A percentile compares a stretch with the other conserved stretches of the same genome.
Evolutionary conservation across 2,888 invertebrate species (phyloP).

Genomic region (Nemotelus pantherinus): DNA sequence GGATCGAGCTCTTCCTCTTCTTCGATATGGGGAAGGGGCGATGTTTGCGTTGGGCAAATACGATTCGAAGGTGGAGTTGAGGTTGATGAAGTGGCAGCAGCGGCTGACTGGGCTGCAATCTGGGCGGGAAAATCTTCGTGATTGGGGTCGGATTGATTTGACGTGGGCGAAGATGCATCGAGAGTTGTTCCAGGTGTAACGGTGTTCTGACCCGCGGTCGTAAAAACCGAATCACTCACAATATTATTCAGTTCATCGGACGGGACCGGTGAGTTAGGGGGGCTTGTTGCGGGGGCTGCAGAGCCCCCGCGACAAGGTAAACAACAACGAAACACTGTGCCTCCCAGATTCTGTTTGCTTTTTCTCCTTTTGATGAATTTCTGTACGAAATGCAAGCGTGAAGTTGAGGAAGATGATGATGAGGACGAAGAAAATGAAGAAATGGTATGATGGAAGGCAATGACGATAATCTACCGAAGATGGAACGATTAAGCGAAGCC

Average conservation of each 20-base stretch:
- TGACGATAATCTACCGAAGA: slow-evolving; percentile 27
- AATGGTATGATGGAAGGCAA: slow-evolving; percentile 31
- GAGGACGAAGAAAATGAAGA: slow-evolving; percentile 37
- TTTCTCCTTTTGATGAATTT: slow-evolving; percentile 55
- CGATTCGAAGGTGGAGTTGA: slow-evolving; percentile 56
- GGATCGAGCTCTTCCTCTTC: slow-evolving; percentile 77
- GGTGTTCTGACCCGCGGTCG: slow-evolving; percentile 8
- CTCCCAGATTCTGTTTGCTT: slow-evolving; percentile 66
- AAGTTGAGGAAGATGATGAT: slow-evolving; percentile 41
- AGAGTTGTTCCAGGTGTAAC: slow-evolving; percentile 45
- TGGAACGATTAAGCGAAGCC: slow-evolving; percentile 36
- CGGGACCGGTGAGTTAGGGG: slow-evolving; percentile 63
- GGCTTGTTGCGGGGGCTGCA: slow-evolving; percentile 70
- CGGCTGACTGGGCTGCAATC: slow-evolving; percentile 15
- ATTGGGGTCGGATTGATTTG: slow-evolving; percentile 55
- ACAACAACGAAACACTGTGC: slow-evolving; percentile 84
- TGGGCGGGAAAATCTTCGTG: slow-evolving; percentile 37
- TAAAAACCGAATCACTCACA: slow-evolving; percentile 52
- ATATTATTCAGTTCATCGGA: slow-evolving; percentile 58
- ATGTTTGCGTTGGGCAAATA: slow-evolving; percentile 71
- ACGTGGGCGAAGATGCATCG: slow-evolving; percentile 57
- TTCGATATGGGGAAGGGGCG: slow-evolving; percentile 82
- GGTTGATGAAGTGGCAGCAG: slow-evolving; percentile 38
- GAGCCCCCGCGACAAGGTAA: slow-evolving; percentile 85
- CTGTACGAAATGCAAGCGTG: slow-evolving; percentile 52